Evolutionary conservation across 2,797 vertebrate species (phyloP), one percentile per base, ranked within the genome.

Genomic region (Galagoides demidoff): DNA sequence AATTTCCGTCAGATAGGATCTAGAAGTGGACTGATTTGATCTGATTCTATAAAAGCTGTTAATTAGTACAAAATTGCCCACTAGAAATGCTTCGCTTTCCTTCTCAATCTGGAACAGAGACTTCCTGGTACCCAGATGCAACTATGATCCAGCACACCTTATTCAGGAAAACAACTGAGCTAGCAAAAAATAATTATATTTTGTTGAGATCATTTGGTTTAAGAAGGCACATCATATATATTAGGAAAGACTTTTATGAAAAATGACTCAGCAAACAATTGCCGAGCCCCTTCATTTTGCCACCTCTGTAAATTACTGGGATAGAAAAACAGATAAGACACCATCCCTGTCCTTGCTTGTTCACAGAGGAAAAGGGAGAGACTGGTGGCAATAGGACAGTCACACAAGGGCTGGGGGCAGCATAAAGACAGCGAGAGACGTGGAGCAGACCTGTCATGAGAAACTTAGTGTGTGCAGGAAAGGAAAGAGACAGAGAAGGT

Each of bases 211-310:
- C 19, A 27, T 31, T 29, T 59, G 59, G 29, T 76, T 89, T 63
- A 81, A 82, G 78, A 79, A 86, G 22, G 34, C 27, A 49, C 12
- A n/a, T 25, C 78, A 49, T 12, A 20, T 6, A 8, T 49, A 10
- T 55, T n/a, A 64, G 37, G 85, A 61, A 85, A 92, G 84, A 79
- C 68, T 34, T 74, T 45, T 71, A 34, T 70, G 79, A 79, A 74
- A 94, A 94, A 93, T 71, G 63, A 87, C 43, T 55, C 17, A 91
- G 37, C 37, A 85, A 74, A 39, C 43, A 52, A 61, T 89, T 55
- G 31, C 45, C 34, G 29, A 70, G 84, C 17, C 39, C 82, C 59
- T 45, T 34, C 43, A 11, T 84, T 86, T 76, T 55, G 68, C 34
- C 39, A 31, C 57, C 57, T 95, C 59, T 64, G 4, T 45, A 57